phyloP scores from a whole-genome alignment of 2,797 vertebrate species.

The Eutrigla gurnardus region DNA sequence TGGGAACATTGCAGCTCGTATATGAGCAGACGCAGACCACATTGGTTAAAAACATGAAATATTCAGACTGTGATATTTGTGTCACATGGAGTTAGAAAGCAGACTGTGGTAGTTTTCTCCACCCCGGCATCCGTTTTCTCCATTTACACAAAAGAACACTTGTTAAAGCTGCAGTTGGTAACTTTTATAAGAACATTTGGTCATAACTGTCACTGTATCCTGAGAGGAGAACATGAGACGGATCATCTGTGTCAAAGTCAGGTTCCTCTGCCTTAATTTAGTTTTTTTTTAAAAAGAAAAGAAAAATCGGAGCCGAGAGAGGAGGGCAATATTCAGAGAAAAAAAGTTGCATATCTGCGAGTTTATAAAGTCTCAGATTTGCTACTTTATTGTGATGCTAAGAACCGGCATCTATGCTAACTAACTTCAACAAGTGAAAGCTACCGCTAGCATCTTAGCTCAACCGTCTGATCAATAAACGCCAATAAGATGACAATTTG shows the following conservation, averaged over 20 bases:
- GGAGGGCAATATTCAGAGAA: too few relatives aligned
- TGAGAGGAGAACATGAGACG: background rate
- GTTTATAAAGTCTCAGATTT: too few relatives aligned
- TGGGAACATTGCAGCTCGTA: background rate
- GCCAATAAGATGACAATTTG: too few relatives aligned
- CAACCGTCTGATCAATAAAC: too few relatives aligned
- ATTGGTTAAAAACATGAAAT: background rate
- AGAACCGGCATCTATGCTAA: too few relatives aligned
- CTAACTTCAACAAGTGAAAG: too few relatives aligned
- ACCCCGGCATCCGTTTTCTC: background rate
- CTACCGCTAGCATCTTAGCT: too few relatives aligned
- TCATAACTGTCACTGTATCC: background rate
- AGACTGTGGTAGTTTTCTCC: background rate
- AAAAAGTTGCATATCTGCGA: too few relatives aligned
- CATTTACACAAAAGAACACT: slow-evolving; percentile 1
- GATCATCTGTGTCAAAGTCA: background rate
- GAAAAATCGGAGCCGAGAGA: too few relatives aligned
- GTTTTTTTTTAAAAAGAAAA: too few relatives aligned
- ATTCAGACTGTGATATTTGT: background rate
- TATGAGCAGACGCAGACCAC: background rate
- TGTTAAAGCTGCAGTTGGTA: background rate
- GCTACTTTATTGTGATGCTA: too few relatives aligned
- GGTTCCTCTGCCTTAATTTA: background rate
- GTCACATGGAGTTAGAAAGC: background rate
- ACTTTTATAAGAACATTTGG: background rate